Evolutionary conservation across 2,888 invertebrate species (phyloP).

Genomic region (Ischnura elegans): DNA sequence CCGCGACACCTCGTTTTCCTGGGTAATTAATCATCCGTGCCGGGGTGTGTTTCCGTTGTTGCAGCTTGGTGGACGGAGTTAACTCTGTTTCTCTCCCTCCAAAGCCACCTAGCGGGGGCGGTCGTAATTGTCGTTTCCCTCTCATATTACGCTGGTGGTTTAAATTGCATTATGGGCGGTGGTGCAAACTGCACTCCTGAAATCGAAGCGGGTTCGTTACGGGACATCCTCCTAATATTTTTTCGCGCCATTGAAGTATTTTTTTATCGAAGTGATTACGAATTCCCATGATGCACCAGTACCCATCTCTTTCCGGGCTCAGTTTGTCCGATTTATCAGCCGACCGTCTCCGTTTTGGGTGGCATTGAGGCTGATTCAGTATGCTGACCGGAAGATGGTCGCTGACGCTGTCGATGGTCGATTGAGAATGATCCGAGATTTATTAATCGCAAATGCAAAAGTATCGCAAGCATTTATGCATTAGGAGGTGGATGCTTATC

Average conservation of each 20-base stretch:
- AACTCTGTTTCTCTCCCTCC: background rate
- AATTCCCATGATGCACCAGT: background rate
- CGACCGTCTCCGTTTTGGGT: background rate
- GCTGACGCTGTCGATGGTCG: background rate
- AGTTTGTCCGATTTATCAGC: background rate
- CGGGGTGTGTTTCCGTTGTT: background rate
- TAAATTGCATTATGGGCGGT: background rate
- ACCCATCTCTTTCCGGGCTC: background rate
- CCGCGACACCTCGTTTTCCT: slow-evolving; percentile 5
- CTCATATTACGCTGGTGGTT: background rate
- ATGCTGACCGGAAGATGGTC: background rate
- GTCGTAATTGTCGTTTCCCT: background rate
- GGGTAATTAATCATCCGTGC: slow-evolving; percentile 27
- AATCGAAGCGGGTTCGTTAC: background rate
- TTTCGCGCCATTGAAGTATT: slow-evolving; percentile 4
- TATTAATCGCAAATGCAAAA: no score
- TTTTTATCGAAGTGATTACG: background rate
- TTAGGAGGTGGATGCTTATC: no score
- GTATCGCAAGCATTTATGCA: no score
- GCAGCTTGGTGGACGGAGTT: background rate
- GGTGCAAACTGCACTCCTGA: background rate
- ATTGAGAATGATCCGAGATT: background rate
- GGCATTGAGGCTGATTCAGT: background rate
- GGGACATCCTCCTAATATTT: background rate
- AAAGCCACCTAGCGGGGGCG: background rate